These are phyloP conservation scores for Drosophila carrolli DNA, from an alignment of 1,140 invertebrate species.

Conservation along the genomic window DNA sequence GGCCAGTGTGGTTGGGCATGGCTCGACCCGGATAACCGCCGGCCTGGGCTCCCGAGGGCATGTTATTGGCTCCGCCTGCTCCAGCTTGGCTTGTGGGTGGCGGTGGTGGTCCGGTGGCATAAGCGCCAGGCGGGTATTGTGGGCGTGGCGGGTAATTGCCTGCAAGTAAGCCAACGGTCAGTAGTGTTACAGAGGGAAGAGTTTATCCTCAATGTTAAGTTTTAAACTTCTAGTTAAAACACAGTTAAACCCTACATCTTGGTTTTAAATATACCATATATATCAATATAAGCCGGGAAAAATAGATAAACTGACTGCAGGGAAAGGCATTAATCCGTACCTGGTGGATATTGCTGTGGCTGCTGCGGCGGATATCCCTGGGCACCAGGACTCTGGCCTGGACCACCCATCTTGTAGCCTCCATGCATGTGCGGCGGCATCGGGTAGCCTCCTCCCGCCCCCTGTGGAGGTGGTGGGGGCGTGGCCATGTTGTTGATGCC, in stretches of 20 bases:
- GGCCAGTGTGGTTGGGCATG: conserved; percentile 86
- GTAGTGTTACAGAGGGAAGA: neutral
- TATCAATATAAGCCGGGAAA: too few relatives aligned
- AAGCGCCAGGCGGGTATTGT: conserved; percentile 86
- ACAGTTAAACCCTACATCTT: too few relatives aligned
- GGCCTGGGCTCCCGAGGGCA: conserved; percentile 77
- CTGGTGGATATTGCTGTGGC: conserved; percentile 87
- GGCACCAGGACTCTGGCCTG: conserved; percentile 76
- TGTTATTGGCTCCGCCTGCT: conserved; percentile 79
- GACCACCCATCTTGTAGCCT: conserved; percentile 77
- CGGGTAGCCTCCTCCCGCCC: conserved; percentile 72
- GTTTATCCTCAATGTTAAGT: too few relatives aligned
- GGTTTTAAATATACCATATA: too few relatives aligned
- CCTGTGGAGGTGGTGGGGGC: conserved; percentile 84
- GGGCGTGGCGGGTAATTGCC: conserved; percentile 87
- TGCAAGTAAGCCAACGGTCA: conserved; percentile 21
- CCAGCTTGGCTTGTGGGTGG: conserved; percentile 69
- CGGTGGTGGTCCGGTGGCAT: conserved; percentile 78
- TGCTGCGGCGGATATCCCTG: conserved; percentile 86
- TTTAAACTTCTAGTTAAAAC: too few relatives aligned
- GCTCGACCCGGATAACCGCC: conserved; percentile 85
- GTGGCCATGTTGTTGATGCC: conserved; percentile 84
- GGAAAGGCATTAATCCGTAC: conserved; percentile 5
- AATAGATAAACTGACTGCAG: too few relatives aligned
- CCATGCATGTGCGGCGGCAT: conserved; percentile 83